Base-by-base conservation (phyloP, 2,888 invertebrate genomes). In the Xanthorhoe designata region DNA sequence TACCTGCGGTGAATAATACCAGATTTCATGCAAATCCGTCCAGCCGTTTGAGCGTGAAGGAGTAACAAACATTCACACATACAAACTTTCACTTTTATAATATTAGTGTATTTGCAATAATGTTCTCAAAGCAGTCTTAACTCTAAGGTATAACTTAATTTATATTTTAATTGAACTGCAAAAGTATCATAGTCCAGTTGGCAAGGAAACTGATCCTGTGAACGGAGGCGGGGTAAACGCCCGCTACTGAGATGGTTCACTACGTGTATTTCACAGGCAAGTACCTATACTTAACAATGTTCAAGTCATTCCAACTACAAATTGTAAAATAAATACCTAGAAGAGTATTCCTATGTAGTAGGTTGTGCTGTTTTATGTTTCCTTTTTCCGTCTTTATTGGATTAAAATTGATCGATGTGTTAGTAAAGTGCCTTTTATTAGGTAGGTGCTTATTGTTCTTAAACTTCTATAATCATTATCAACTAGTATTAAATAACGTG, bases 151-250 rank as follows among this genome's bases (percentile, higher is more conserved):
- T 13, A 15, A 38, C 15, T 8, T 47, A 57, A 18, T 38, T 7
- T 50, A 3, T 5, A 38, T 49, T 55, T 49, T 35, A 61, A 49
- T 47, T 24, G 35, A 54, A 55, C 5, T 49, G 35, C 15, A 61
- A 45, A 61, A 50, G 35, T 51, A 29, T 15, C 32, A 54, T 10
- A 57, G 55, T 57, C 57, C 38, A 29, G 55, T 49, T 42, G 19
- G 35, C 38, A 59, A 61, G 61, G 62, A 57, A 53, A 62, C 61
- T 38, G 38, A 64, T 64, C 51, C 53, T 68, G 58, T 19, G 57
- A 56, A 45, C 58, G 32, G 51, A 60, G 52, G 61, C 45, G 56
- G 55, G 66, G 56, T 69, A 66, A 68, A 64, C 54, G 61, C 65
- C 62, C 66, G 62, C 54, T 58, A 58, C 47, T 19, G 24, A 66